A percentile compares a stretch with the other conserved stretches of the same genome.
Conservation (phyloP, 2,797 vertebrate genomes). For the Danio jaintianensis region DNA sequence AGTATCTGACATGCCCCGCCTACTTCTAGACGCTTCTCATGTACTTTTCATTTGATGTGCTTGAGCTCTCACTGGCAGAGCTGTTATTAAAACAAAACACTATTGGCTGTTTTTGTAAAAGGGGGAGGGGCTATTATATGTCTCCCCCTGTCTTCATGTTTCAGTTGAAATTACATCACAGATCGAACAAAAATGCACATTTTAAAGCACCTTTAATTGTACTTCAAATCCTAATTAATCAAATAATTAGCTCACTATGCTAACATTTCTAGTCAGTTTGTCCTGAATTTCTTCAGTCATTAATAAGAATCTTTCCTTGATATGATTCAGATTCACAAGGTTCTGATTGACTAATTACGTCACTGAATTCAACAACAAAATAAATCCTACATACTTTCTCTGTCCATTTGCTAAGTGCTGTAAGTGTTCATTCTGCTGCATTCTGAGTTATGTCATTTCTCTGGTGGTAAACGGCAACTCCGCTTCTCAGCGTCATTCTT, state of each 20-base stretch:
- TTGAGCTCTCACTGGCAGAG: too few relatives aligned
- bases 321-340: neutral
- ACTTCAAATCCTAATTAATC: too few relatives aligned
- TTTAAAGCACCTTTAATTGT: too few relatives aligned
- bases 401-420: neutral
- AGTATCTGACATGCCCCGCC: too few relatives aligned
- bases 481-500: neutral
- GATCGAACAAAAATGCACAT: too few relatives aligned
- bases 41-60: too few relatives aligned
- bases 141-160: too few relatives aligned
- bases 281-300: neutral
- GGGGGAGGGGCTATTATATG: too few relatives aligned
- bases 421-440: neutral
- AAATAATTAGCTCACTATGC: neutral
- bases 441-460: neutral
- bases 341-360: neutral
- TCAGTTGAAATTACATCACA: too few relatives aligned
- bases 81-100: too few relatives aligned
- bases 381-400: neutral
- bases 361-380: neutral
- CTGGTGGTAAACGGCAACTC: neutral
- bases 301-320: neutral
- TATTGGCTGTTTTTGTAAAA: too few relatives aligned
- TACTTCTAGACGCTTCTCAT: too few relatives aligned
- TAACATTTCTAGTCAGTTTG: neutral